Percentiles rank a stretch among this genome's conserved stretches.
phyloP scores from a whole-genome alignment of 2,113 vertebrate species.

The Thunnus thynnus region DNA sequence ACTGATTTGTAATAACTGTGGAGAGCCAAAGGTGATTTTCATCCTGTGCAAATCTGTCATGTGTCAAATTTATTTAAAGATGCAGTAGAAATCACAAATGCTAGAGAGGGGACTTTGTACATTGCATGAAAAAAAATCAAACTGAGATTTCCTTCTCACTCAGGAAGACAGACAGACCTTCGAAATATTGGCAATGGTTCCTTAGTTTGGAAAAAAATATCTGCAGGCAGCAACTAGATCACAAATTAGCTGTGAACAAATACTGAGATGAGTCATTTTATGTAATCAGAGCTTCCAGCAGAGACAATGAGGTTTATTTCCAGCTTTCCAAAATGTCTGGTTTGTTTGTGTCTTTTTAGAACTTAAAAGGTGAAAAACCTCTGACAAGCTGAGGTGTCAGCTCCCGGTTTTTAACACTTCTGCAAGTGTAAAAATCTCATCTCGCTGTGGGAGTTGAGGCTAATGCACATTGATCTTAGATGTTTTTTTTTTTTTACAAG shows the following conservation, averaged over 20 bases:
- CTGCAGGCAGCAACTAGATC: too few relatives aligned
- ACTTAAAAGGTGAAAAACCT: background rate
- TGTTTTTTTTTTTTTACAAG: background rate
- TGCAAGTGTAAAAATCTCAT: constrained; percentile 20
- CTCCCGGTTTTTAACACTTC: constrained; percentile 18
- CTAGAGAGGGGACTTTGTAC: too few relatives aligned
- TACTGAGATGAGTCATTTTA: background rate
- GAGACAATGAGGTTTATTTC: too few relatives aligned
- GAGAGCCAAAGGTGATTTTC: constrained; percentile 32
- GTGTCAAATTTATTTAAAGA: constrained; percentile 32
- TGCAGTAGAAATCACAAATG: background rate
- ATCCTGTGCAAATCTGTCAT: constrained; percentile 27
- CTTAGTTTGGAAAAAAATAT: too few relatives aligned
- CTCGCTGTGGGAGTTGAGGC: background rate
- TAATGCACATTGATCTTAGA: constrained; percentile 19
- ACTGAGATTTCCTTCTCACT: too few relatives aligned
- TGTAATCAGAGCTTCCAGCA: background rate
- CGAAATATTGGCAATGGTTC: too few relatives aligned
- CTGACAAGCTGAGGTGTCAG: constrained; percentile 21
- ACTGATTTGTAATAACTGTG: constrained; percentile 27
- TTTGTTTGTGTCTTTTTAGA: background rate
- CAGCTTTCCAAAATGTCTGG: too few relatives aligned
- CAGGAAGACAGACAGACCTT: too few relatives aligned
- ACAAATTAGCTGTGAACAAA: too few relatives aligned
- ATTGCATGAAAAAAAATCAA: too few relatives aligned